phyloP scores from a whole-genome alignment of 2,797 vertebrate species.

The Aselliscus stoliczkanus region DNA sequence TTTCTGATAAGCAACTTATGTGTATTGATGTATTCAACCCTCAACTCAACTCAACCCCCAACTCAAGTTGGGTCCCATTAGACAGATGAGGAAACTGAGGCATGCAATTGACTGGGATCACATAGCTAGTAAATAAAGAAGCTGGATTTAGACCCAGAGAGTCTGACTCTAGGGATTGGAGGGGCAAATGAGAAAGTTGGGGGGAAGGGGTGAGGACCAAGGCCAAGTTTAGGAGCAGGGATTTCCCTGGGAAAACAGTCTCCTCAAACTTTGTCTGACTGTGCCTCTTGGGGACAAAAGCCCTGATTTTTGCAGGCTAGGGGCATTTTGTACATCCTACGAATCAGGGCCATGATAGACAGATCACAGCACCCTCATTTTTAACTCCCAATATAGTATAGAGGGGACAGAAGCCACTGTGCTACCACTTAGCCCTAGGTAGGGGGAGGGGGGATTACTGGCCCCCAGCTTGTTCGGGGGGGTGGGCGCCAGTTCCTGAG shows the following conservation, averaged over 20 bases:
- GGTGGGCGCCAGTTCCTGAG: slow-evolving; percentile 62
- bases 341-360: background rate
- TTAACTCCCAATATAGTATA: background rate
- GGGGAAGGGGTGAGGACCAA: background rate
- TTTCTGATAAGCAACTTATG: slow-evolving; percentile 1
- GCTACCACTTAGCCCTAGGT: background rate
- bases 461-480: slow-evolving; percentile 43
- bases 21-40: background rate
- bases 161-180: background rate
- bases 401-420: background rate
- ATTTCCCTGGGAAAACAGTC: background rate
- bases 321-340: background rate
- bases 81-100: slow-evolving; percentile 41
- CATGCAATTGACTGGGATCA: background rate
- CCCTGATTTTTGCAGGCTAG: background rate
- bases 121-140: background rate
- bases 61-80: background rate
- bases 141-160: background rate
- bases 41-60: background rate
- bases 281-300: background rate
- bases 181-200: background rate
- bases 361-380: background rate
- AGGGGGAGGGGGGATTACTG: background rate
- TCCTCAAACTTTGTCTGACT: background rate
- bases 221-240: background rate